Base-by-base conservation (phyloP, 2,113 vertebrate genomes). In the Anguilla rostrata region DNA sequence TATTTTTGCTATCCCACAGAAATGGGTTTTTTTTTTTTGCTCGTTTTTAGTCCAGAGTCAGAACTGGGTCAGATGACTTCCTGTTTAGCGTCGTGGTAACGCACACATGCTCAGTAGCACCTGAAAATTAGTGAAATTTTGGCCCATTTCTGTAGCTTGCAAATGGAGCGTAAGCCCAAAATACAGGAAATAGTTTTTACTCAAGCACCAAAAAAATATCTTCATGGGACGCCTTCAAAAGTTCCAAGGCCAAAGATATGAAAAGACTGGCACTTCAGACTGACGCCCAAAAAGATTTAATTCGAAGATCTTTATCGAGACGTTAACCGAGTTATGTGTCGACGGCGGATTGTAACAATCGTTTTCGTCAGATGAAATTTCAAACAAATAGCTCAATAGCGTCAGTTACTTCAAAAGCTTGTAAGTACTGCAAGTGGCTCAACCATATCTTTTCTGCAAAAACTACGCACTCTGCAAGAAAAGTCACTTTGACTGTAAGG, bases 51-150 rank as follows among this genome's bases (percentile, higher is more conserved):
- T 81, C 83, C 86, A 83, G 85, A 87, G 82, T 84, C 81, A 78
- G 84, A 89, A 88, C 85, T 86, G 86, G 87, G 91, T 89, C 83
- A 43, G 78, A 86, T 87, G 82, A 88, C 86, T 63, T 88, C 89
- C 87, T 89, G 87, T 57, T 88, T 87, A 71, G 85, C 79, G 75
- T 79, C 86, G 46, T 20, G 83, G 49, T 79, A 20, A 75, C 85
- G 66, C 85, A 83, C 89, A 92, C 91, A 91, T 90, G 92, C 85
- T 86, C 86, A 78, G 60, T 79, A 92, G 89, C 91, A 92, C 92
- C 91, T 92, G 90, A 89, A 34, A 93, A 91, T 92, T 89, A 92
- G 90, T 88, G 63, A 83, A 91, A 87, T 14, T 78, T 41, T 83
- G 26, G 41, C 82, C 79, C 79, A 22, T 81, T 79, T 84, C 82